Conservation (phyloP, 2,888 invertebrate genomes). For the Macrophya annulata region DNA sequence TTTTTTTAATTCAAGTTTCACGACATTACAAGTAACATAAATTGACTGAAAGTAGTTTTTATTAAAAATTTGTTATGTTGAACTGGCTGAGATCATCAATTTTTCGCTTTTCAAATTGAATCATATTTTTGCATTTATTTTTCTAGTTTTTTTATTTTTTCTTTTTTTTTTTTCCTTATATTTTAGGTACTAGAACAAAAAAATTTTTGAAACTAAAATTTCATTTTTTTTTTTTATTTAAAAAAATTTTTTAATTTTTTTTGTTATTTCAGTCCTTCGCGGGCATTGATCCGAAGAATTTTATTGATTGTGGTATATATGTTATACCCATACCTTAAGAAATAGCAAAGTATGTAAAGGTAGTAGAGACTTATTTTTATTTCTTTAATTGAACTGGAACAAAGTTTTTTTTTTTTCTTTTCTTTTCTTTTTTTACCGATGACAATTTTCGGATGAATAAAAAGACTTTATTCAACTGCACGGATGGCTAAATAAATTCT, state of each 20-base stretch:
- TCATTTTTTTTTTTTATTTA: background rate
- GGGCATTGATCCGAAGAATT: slow-evolving; percentile 31
- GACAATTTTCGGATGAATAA: slow-evolving; percentile 44
- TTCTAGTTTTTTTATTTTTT: background rate
- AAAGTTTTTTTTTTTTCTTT: background rate
- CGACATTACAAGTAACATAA: background rate
- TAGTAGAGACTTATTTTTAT: background rate
- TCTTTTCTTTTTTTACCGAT: background rate
- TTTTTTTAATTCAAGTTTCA: background rate
- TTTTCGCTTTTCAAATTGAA: background rate
- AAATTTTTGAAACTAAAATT: no score
- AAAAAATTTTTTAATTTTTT: no score
- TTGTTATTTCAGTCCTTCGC: background rate
- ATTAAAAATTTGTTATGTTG: background rate
- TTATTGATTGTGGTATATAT: slow-evolving; percentile 31
- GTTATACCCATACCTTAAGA: background rate
- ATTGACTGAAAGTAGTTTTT: background rate
- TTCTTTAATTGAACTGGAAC: background rate
- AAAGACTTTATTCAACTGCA: slow-evolving; percentile 25
- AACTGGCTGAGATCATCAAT: background rate
- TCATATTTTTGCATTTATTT: background rate
- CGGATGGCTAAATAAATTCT: slow-evolving; percentile 28
- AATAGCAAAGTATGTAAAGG: background rate
- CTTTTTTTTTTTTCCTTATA: background rate
- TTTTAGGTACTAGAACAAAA: no score